phyloP scores from a whole-genome alignment of 2,888 invertebrate species.

The Dorcus parallelipipedus region DNA sequence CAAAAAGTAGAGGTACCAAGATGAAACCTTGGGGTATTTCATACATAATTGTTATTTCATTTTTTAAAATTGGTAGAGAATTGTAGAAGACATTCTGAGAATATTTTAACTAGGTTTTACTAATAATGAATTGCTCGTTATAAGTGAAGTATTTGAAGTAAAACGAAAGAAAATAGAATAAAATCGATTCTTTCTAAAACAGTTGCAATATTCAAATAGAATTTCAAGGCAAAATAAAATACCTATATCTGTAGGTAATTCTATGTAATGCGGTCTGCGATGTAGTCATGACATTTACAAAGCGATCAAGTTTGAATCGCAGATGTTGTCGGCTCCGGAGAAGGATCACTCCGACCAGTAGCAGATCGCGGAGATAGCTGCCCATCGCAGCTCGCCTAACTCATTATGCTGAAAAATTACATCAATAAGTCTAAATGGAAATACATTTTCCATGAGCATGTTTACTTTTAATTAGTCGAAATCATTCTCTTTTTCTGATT shows the following conservation, averaged over 20 bases:
- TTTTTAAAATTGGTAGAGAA: too few species aligned
- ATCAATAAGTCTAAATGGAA: slow-evolving; percentile 39
- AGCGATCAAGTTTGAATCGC: slow-evolving; percentile 37
- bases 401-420: slow-evolving; percentile 43
- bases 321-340: slow-evolving; percentile 28
- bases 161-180: too few species aligned
- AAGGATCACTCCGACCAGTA: slow-evolving; percentile 36
- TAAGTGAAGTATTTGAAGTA: too few species aligned
- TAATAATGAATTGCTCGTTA: too few species aligned
- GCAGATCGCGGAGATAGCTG: slow-evolving; percentile 37
- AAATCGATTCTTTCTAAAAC: too few species aligned
- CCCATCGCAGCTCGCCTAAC: slow-evolving; percentile 26
- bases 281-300: slow-evolving; percentile 42
- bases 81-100: too few species aligned
- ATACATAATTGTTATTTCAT: too few species aligned
- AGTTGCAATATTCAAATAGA: slow-evolving; percentile 8
- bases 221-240: slow-evolving; percentile 17
- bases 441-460: slow-evolving; percentile 35
- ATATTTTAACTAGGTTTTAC: too few species aligned
- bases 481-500: slow-evolving; percentile 9
- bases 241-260: slow-evolving; percentile 38
- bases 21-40: too few species aligned
- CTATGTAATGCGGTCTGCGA: slow-evolving; percentile 39
- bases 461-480: slow-evolving; percentile 37
- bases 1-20: too few species aligned